Evolutionary conservation across 2,797 vertebrate species (phyloP).

Genomic region (Monodelphis domestica): DNA sequence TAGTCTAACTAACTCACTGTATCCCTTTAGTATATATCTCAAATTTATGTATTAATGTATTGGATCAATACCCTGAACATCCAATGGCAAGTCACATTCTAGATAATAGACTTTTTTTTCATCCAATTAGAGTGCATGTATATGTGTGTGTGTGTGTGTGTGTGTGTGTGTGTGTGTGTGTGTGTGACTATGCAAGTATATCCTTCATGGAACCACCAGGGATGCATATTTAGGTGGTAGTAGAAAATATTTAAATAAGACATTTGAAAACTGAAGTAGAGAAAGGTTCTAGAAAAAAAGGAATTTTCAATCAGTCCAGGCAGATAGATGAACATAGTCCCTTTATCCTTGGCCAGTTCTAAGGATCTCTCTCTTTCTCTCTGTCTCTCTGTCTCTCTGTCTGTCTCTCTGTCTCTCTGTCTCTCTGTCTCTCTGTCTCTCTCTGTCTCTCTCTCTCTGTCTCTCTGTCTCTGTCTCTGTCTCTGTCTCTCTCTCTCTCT

Average conservation of each 20-base stretch:
- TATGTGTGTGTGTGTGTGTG: too few species aligned
- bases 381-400: neutral
- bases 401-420: too few species aligned
- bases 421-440: too few species aligned
- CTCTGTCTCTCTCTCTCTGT: neutral
- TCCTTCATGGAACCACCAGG: neutral
- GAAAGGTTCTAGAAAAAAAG: neutral
- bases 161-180: too few species aligned
- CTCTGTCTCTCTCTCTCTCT: neutral
- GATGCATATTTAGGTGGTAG: neutral
- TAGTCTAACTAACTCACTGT: too few species aligned
- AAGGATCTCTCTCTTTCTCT: neutral
- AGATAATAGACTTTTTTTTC: neutral
- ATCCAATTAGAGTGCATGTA: neutral
- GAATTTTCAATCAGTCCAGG: neutral
- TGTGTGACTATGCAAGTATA: neutral
- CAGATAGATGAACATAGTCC: neutral
- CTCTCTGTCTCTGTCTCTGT: too few species aligned
- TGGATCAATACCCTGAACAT: neutral
- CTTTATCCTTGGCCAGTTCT: neutral
- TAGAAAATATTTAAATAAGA: neutral
- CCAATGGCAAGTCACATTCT: neutral
- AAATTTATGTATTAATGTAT: neutral
- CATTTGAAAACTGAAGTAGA: neutral
- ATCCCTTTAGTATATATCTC: neutral